Evolutionary conservation across 2,888 invertebrate genomes (phyloP).

Genomic region (Megalurothrips usitatus): DNA sequence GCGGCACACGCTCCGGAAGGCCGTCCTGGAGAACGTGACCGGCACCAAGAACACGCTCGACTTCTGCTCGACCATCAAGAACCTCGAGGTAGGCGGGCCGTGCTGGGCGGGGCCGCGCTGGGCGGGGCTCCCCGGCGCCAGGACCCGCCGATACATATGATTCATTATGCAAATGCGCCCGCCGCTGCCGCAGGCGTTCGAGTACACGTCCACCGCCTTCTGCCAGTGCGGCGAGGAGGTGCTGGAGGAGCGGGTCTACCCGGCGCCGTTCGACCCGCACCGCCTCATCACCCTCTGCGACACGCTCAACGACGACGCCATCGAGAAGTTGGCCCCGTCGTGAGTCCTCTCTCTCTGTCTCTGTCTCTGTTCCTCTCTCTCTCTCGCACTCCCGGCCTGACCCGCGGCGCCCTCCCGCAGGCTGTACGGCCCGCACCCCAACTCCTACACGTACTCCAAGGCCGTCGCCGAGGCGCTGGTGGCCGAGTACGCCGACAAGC

Average conservation of each 20-base stretch:
- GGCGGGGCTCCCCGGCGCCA: too few species aligned
- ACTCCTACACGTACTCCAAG: constrained; percentile 96
- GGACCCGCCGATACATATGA: too few species aligned
- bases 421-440: constrained; percentile 75
- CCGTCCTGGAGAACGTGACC: constrained; percentile 83
- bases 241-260: constrained; percentile 41
- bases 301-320: constrained; percentile 39
- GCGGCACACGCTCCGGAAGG: constrained; percentile 82
- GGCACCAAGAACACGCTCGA: constrained; percentile 77
- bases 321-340: constrained; percentile 40
- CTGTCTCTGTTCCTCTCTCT: too few species aligned
- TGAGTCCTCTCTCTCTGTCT: too few species aligned
- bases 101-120: too few species aligned
- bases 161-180: too few species aligned
- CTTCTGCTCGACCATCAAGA: constrained; percentile 70
- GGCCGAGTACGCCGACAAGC: constrained; percentile 60
- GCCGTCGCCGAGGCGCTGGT: constrained; percentile 83
- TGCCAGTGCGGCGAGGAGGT: constrained; percentile 42
- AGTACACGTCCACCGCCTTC: constrained; percentile 43
- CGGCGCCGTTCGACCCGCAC: constrained; percentile 41
- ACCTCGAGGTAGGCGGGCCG: constrained; percentile 52
- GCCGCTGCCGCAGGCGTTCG: constrained; percentile 38
- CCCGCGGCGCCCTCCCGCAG: constrained; percentile 43
- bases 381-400: too few species aligned
- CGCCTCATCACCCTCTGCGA: constrained; percentile 39